Percentiles rank a stretch among this genome's conserved stretches.
These are phyloP conservation scores for Mythimna pallens DNA, from an alignment of 2,888 invertebrate species.

Conservation along the genomic window DNA sequence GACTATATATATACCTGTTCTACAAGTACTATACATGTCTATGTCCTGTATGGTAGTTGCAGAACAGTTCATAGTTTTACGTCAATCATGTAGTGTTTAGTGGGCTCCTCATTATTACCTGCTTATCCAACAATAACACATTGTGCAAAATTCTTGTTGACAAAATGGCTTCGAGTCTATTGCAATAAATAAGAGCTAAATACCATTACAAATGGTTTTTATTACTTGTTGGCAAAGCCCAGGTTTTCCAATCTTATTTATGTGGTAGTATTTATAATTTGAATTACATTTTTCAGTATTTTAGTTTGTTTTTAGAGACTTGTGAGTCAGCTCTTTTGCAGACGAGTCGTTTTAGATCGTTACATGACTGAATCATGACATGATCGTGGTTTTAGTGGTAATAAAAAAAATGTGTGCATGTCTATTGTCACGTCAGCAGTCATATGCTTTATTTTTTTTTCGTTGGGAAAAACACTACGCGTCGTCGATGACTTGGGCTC, in stretches of 20 bases:
- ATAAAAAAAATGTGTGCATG: neutral
- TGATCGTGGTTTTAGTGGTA: neutral
- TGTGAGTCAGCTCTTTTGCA: slow-evolving; percentile 14
- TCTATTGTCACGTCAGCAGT: neutral
- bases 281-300: slow-evolving; percentile 17
- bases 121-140: neutral
- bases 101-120: neutral
- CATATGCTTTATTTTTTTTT: neutral
- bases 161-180: slow-evolving; percentile 15
- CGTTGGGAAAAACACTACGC: no score
- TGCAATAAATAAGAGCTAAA: slow-evolving; percentile 48
- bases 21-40: no score
- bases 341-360: neutral
- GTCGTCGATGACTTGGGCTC: no score
- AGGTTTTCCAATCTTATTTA: slow-evolving; percentile 40
- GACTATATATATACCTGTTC: no score
- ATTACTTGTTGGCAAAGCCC: slow-evolving; percentile 54
- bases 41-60: no score
- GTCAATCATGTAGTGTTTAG: no score
- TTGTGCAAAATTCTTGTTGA: neutral
- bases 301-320: neutral
- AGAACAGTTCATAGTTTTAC: no score
- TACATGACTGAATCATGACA: slow-evolving; percentile 10
- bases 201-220: slow-evolving; percentile 46
- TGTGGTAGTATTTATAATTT: slow-evolving; percentile 33